Evolutionary conservation across 2,797 vertebrate species (phyloP).

Genomic region (Bucorvus abyssinicus): DNA sequence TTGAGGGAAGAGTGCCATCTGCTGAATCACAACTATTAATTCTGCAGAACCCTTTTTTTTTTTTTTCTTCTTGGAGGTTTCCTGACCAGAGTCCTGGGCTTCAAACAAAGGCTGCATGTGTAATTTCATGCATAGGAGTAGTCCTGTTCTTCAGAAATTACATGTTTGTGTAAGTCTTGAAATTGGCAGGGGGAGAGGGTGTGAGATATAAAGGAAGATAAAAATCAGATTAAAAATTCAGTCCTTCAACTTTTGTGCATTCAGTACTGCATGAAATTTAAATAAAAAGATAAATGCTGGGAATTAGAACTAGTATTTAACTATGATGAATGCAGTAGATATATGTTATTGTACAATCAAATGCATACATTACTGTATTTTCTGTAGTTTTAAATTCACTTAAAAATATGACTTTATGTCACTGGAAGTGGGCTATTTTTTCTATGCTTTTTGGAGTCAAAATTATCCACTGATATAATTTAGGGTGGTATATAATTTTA

Average conservation of each 20-base stretch:
- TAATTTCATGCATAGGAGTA: not conserved
- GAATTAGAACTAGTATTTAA: not conserved
- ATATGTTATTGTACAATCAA: not conserved
- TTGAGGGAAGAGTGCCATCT: conserved; percentile 62
- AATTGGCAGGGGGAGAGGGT: not conserved
- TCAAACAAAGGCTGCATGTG: not conserved
- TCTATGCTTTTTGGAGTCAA: not conserved
- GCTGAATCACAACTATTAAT: conserved; percentile 37
- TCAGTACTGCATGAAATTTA: not conserved
- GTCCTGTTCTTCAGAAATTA: not conserved
- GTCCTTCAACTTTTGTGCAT: not conserved
- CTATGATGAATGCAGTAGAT: not conserved
- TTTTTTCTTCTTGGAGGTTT: not conserved
- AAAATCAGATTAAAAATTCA: not conserved
- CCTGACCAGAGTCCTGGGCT: not conserved
- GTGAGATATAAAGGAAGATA: not conserved
- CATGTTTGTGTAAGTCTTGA: not conserved
- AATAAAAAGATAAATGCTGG: not conserved
- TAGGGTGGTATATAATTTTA: not conserved
- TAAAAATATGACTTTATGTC: not conserved
- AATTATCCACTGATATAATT: not conserved
- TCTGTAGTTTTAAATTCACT: not conserved
- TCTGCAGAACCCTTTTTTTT: not conserved
- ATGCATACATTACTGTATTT: not conserved
- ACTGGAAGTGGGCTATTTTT: not conserved